Evolutionary conservation across 64 coral and sea anemone genomes (phyloP).

Genomic region (Actinia tenebrosa): DNA sequence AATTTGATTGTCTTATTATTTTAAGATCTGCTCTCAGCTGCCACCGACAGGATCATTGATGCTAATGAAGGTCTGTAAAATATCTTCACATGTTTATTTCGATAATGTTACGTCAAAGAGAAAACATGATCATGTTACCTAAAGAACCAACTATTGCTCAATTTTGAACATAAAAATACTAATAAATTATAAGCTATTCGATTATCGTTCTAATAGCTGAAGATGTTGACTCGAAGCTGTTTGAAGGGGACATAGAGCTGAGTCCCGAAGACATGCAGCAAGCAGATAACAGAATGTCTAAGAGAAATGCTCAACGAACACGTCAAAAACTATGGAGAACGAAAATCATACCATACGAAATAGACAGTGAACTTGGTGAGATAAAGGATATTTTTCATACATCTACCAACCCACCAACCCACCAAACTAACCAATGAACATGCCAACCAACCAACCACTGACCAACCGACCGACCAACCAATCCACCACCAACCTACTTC

Average conservation of each 20-base stretch:
- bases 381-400: background rate
- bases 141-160: too few relatives aligned
- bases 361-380: constrained; percentile 34
- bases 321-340: constrained; percentile 37
- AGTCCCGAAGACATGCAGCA: background rate
- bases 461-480: too few relatives aligned
- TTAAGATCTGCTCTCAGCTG: background rate
- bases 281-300: background rate
- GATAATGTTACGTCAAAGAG: too few relatives aligned
- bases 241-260: constrained; percentile 23
- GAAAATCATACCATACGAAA: constrained; percentile 30
- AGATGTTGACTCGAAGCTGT: constrained; percentile 15
- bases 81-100: background rate
- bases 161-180: too few relatives aligned
- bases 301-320: constrained; percentile 30
- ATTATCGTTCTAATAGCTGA: background rate
- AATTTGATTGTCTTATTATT: background rate
- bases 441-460: too few relatives aligned
- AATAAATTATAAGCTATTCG: too few relatives aligned
- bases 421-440: too few relatives aligned
- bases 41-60: background rate
- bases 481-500: too few relatives aligned
- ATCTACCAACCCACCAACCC: background rate
- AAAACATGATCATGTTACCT: too few relatives aligned
- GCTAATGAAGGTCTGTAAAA: constrained; percentile 1